A percentile compares a stretch with the other conserved stretches of the same genome.
phyloP scores from a whole-genome alignment of 2,797 vertebrate genomes.

The Bovichtus diacanthus region DNA sequence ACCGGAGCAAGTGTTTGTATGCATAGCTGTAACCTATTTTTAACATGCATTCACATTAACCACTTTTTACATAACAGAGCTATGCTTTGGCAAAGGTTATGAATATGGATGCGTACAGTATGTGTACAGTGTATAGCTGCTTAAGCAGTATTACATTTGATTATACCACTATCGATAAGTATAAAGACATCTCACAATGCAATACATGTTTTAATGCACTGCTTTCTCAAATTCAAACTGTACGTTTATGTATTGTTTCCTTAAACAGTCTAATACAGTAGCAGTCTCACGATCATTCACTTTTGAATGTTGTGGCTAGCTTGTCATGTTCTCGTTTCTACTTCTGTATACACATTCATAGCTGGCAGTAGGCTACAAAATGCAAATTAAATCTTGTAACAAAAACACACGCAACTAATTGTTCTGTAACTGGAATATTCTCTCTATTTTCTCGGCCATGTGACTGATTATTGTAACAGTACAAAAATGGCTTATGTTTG shows the following conservation, averaged over 20 bases:
- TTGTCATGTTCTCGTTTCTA: background rate
- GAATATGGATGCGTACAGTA: background rate
- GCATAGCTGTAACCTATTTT: conserved; percentile 10
- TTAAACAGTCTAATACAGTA: background rate
- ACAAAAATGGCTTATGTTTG: conserved; percentile 13
- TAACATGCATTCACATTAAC: conserved; percentile 2
- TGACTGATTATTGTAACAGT: background rate
- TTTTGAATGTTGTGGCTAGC: conserved; percentile 1
- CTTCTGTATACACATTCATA: background rate
- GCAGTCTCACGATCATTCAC: background rate
- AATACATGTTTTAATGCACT: background rate
- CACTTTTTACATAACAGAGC: conserved; percentile 1
- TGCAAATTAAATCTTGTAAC: background rate
- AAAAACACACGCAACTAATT: background rate
- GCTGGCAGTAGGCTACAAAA: background rate
- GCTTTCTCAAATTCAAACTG: background rate
- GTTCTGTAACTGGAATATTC: background rate
- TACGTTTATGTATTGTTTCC: background rate
- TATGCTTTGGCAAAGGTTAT: background rate
- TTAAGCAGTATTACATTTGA: background rate
- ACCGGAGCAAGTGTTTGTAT: conserved; percentile 14
- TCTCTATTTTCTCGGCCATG: background rate
- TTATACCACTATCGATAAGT: background rate
- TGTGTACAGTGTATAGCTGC: conserved; percentile 4
- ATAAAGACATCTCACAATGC: background rate